phyloP scores from a whole-genome alignment of 2,888 invertebrate genomes.

The Odontocolon sp. region DNA sequence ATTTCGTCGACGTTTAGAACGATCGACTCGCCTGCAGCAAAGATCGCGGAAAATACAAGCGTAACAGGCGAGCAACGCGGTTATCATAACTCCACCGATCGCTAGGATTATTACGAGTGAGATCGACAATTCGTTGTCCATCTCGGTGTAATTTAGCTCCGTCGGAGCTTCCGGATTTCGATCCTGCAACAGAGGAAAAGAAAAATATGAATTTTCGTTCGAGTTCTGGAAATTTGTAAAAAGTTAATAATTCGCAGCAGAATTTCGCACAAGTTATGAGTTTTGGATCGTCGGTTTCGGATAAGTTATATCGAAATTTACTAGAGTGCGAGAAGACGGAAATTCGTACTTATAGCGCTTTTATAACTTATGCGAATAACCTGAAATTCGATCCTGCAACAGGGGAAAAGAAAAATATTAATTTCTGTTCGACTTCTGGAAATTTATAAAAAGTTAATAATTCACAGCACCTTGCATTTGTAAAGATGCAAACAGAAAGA shows the following conservation, averaged over 20 bases:
- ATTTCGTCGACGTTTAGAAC: constrained; percentile 80
- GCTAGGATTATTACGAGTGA: constrained; percentile 84
- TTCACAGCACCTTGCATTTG: too few relatives aligned
- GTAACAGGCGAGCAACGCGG: constrained; percentile 86
- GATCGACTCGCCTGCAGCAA: constrained; percentile 82
- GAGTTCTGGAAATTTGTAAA: not conserved
- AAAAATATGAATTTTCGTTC: not conserved
- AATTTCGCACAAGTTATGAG: too few relatives aligned
- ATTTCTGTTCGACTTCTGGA: too few relatives aligned
- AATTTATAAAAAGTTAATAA: not conserved
- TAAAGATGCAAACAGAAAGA: too few relatives aligned
- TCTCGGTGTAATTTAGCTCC: constrained; percentile 70
- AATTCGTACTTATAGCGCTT: too few relatives aligned
- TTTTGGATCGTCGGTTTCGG: too few relatives aligned
- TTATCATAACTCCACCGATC: constrained; percentile 83
- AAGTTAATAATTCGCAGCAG: too few relatives aligned
- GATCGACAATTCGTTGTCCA: constrained; percentile 84
- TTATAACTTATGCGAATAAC: too few relatives aligned
- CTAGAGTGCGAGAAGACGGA: too few relatives aligned
- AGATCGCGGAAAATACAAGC: constrained; percentile 85
- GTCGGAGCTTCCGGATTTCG: constrained; percentile 37
- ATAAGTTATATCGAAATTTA: too few relatives aligned
- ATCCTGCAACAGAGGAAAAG: constrained; percentile 39
- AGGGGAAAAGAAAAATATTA: not conserved
- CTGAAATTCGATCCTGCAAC: constrained; percentile 40